Base-by-base conservation (phyloP, 2,113 vertebrate species). In the Oxygymnocypris stewartii region DNA sequence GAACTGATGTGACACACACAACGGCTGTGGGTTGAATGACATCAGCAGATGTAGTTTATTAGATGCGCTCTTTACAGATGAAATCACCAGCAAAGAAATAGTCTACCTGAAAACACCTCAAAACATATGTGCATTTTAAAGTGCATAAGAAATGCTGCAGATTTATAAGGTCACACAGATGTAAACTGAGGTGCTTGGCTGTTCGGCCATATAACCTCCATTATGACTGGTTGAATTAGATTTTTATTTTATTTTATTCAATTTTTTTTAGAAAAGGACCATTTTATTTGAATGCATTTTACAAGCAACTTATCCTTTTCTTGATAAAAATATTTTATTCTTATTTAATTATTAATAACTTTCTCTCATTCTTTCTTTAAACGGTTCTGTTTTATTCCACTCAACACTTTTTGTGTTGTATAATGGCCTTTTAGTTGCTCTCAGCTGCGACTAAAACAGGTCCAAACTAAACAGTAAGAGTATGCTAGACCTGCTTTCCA, bases 401-500 rank as follows among this genome's bases (percentile, higher is more conserved):
- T 35, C 7, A 16, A 31, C 75, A 13, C 31, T 51, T 28, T 9
- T 10, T 81, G 79, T 67, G 37, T 65, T 65, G 2, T 77, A 12
- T 54, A 51, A 79, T 59, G 35, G 67, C 71, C 81, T 83, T 71
- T 83, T 18, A 2, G 78, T 82, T 61, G 37, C 51, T 59, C 82
- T 74, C 35, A 59, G 54, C 54, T 47, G 74, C n/a, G 75, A 76
- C 49, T 78, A 51, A 51, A 47, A 80, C n/a, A 47, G 78, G 59
- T 54, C 85, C 77, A 81, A 73, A 42, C 63, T 81, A 59, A 81
- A 86, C 54, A 5, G 40, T 4, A 74, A 31, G 25, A 86, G 63
- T 8, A 80, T 40, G 42, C 35, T n/a, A 57, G 44, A 42, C 77
- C 42, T 51, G 20, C 87, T 91, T 91, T 92, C 89, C 89, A 92